These are phyloP conservation scores for Gallinago stenura DNA, from an alignment of 2,797 vertebrate species.

Conservation along the genomic window DNA sequence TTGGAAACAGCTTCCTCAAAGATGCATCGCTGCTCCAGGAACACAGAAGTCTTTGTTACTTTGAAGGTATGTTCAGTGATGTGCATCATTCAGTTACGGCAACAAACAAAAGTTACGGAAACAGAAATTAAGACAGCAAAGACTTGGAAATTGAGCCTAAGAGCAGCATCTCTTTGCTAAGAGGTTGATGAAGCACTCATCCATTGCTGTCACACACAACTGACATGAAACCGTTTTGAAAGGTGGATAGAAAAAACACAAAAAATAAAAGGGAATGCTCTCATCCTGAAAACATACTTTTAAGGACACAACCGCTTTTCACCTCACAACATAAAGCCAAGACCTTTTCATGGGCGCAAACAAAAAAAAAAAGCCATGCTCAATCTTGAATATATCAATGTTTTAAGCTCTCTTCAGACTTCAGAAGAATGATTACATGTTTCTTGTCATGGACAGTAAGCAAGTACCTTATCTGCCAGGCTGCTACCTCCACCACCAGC, in stretches of 20 bases:
- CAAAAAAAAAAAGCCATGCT: background rate
- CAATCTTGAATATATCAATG: background rate
- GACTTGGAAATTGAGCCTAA: background rate
- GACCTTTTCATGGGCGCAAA: background rate
- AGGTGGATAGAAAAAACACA: background rate
- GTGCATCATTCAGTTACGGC: rapidly evolving
- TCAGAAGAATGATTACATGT: background rate
- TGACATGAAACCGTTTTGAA: background rate
- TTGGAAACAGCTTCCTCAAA: background rate
- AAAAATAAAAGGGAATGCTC: background rate
- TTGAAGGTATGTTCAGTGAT: background rate
- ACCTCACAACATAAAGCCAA: background rate
- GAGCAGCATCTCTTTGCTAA: background rate
- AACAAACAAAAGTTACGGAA: background rate
- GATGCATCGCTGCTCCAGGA: background rate
- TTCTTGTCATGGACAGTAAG: rapidly evolving
- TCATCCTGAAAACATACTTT: background rate
- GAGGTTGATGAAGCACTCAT: background rate
- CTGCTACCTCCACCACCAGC: background rate
- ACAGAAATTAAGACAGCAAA: background rate
- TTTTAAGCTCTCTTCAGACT: background rate
- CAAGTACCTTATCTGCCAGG: background rate
- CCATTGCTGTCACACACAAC: background rate
- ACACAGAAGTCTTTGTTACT: background rate
- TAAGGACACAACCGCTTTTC: background rate